phyloP scores from a whole-genome alignment of 2,797 vertebrate genomes.

The Rhinogobio ventralis region DNA sequence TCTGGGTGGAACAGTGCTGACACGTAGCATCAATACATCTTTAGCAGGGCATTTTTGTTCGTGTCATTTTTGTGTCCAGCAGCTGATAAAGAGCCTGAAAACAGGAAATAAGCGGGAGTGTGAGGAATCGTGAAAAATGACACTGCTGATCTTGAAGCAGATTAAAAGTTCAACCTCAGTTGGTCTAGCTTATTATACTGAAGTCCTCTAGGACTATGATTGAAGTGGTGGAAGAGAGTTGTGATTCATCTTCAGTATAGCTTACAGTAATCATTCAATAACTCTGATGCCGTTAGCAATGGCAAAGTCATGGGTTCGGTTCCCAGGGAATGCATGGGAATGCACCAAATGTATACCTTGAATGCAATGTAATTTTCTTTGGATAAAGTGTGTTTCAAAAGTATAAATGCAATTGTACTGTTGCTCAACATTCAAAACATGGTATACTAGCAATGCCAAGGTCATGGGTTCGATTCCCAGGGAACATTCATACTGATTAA shows the following conservation, averaged over 20 bases:
- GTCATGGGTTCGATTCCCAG: slow-evolving; percentile 8
- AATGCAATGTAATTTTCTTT: background rate
- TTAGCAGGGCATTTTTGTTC: slow-evolving; percentile 17
- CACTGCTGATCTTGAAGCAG: slow-evolving; percentile 40
- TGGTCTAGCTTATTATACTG: slow-evolving; percentile 28
- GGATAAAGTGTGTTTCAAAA: background rate
- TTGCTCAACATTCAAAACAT: background rate
- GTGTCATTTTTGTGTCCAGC: slow-evolving; percentile 49
- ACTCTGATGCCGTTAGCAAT: background rate
- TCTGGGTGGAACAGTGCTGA: slow-evolving; percentile 41
- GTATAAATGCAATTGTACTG: background rate
- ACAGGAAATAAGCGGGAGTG: slow-evolving; percentile 53
- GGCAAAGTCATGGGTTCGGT: background rate
- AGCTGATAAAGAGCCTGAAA: slow-evolving; percentile 53
- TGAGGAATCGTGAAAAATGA: slow-evolving; percentile 45
- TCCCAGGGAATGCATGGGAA: background rate
- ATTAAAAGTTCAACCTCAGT: slow-evolving; percentile 29
- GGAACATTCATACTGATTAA: background rate
- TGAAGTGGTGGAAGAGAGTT: background rate
- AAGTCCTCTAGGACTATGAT: background rate
- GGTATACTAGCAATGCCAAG: slow-evolving; percentile 3
- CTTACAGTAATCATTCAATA: background rate
- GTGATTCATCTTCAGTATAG: background rate
- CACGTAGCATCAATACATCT: slow-evolving; percentile 61
- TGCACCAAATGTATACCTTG: background rate